Percentiles rank a stretch among this genome's conserved stretches.
These are phyloP conservation scores for Mythimna pallens DNA, from an alignment of 2,888 invertebrate species.

Conservation along the genomic window DNA sequence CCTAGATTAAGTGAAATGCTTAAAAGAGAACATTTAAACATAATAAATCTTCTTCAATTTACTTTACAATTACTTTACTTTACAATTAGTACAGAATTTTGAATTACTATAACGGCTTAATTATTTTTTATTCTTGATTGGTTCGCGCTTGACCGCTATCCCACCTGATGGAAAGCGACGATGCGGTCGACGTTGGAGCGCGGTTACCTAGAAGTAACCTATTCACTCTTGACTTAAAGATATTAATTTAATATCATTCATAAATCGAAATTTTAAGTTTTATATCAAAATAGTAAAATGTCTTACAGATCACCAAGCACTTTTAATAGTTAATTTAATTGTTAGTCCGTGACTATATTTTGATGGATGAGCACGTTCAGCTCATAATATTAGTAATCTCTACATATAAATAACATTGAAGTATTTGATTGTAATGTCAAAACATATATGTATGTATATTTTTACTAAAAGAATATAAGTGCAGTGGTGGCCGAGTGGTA, in stretches of 20 bases:
- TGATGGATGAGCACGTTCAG: slow-evolving; percentile 41
- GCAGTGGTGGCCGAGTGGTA: too few relatives aligned
- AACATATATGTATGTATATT: too few relatives aligned
- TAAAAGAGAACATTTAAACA: neutral
- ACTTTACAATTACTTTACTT: too few relatives aligned
- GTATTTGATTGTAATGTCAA: too few relatives aligned
- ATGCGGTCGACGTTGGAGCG: too few relatives aligned
- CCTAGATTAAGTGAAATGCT: neutral
- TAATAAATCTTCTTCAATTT: neutral
- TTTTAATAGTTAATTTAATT: slow-evolving; percentile 22
- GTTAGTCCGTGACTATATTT: slow-evolving; percentile 43
- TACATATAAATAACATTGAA: too few relatives aligned
- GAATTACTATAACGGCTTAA: neutral
- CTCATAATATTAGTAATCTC: slow-evolving; percentile 1
- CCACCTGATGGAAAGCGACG: too few relatives aligned
- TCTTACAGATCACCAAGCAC: neutral
- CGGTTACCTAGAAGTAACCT: too few relatives aligned
- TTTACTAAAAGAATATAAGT: too few relatives aligned
- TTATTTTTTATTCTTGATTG: too few relatives aligned
- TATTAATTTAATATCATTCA: neutral
- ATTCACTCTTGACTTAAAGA: too few relatives aligned
- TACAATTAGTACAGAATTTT: neutral
- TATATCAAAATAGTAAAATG: neutral
- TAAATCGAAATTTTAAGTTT: neutral
- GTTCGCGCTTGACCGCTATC: too few relatives aligned